Conservation (phyloP, 2,113 vertebrate genomes). For the Syngnathoides biaculeatus region DNA sequence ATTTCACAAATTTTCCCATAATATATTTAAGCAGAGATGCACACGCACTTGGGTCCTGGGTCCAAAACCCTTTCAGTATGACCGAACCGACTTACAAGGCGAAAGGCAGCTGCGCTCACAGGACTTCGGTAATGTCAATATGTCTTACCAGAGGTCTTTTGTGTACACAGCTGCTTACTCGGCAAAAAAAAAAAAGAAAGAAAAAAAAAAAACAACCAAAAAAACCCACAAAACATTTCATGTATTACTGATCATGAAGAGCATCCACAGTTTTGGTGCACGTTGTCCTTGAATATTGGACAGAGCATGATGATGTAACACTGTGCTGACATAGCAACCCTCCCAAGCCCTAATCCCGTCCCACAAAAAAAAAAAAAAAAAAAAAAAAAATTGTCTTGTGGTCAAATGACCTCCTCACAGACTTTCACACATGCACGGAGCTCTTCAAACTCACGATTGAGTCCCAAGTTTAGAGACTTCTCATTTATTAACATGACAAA, state of each 20-base stretch:
- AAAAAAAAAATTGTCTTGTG: slow-evolving; percentile 43
- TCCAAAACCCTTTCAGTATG: not conserved
- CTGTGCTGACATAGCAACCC: not conserved
- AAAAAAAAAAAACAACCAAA: no score
- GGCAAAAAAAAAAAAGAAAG: no score
- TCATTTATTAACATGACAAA: no score
- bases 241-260: no score
- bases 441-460: no score
- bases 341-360: slow-evolving; percentile 36
- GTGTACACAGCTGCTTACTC: no score
- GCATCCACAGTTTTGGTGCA: not conserved
- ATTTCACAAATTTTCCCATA: no score
- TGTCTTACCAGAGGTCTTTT: not conserved
- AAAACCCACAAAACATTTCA: no score
- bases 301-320: slow-evolving; percentile 1
- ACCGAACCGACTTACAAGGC: slow-evolving; percentile 28
- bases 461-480: no score
- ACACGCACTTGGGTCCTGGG: not conserved
- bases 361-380: slow-evolving; percentile 34
- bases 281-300: not conserved
- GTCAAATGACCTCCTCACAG: slow-evolving; percentile 14
- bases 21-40: no score
- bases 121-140: slow-evolving; percentile 26
- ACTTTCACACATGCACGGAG: no score
- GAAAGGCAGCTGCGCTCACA: slow-evolving; percentile 20